Conservation (phyloP, 2,888 invertebrate genomes). For the Drosophila infuscata region DNA sequence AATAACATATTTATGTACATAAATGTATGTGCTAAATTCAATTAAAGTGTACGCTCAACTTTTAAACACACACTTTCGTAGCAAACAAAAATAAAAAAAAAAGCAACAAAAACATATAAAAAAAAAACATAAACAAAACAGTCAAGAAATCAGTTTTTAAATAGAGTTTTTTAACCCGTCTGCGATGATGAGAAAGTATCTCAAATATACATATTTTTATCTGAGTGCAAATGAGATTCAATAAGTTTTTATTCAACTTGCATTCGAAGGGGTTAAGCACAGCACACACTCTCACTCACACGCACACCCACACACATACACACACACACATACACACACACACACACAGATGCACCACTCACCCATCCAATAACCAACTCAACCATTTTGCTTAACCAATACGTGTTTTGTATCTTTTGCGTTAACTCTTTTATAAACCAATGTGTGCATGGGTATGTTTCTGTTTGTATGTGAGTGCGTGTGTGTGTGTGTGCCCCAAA, state of each 20-base stretch:
- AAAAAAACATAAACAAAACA: conserved; percentile 11
- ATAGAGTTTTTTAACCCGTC: conserved; percentile 5
- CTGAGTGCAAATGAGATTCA: conserved; percentile 44
- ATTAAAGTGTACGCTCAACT: conserved; percentile 61
- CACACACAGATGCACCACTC: conserved; percentile 19
- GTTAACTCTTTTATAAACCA: conserved; percentile 28
- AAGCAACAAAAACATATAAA: conserved; percentile 9
- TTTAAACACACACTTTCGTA: conserved; percentile 38
- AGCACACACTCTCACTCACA: conserved; percentile 39
- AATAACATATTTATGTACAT: conserved; percentile 66
- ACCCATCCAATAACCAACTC: conserved; percentile 21
- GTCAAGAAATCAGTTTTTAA: conserved; percentile 23
- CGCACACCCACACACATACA: conserved; percentile 10
- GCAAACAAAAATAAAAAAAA: conserved; percentile 9
- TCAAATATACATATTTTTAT: conserved; percentile 25
- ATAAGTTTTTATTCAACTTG: conserved; percentile 32
- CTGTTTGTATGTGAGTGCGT: not conserved
- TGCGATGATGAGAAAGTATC: conserved; percentile 11
- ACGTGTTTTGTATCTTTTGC: conserved; percentile 42
- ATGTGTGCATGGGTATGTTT: conserved; percentile 5
- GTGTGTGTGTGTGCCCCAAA: conserved; percentile 13
- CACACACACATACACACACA: conserved; percentile 1
- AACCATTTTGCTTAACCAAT: conserved; percentile 37
- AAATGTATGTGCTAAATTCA: conserved; percentile 68
- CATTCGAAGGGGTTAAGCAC: conserved; percentile 53